These are phyloP conservation scores for Tachystola acroxantha DNA, from an alignment of 2,888 invertebrate species.

Conservation along the genomic window DNA sequence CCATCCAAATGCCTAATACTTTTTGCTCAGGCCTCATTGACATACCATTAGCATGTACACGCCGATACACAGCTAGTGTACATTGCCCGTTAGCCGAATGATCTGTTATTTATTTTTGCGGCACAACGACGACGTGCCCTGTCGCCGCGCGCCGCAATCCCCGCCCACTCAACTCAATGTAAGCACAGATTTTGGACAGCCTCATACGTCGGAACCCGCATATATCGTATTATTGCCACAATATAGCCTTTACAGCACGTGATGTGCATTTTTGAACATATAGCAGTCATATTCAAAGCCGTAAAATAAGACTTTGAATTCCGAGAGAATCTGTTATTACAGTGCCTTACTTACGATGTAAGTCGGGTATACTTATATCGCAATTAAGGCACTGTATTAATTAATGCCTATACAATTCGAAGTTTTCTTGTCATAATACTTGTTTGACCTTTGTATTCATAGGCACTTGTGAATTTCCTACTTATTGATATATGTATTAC, in stretches of 20 bases:
- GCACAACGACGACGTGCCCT: conserved; percentile 9
- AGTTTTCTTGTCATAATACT: too few species aligned
- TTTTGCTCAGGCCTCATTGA: background rate
- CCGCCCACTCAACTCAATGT: background rate
- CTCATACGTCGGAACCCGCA: background rate
- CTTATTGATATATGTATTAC: too few species aligned
- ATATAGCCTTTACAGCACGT: conserved; percentile 1
- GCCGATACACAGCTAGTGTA: background rate
- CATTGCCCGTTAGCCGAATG: conserved; percentile 4
- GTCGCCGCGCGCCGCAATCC: background rate
- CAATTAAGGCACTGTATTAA: too few species aligned
- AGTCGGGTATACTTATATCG: too few species aligned
- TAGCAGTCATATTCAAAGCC: background rate
- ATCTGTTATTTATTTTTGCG: conserved; percentile 14
- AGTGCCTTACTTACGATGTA: too few species aligned
- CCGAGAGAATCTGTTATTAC: too few species aligned
- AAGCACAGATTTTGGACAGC: conserved; percentile 7
- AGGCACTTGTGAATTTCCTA: too few species aligned
- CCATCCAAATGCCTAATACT: background rate
- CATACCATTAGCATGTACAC: background rate
- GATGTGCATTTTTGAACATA: background rate
- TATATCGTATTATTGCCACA: background rate
- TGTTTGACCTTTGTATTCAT: too few species aligned
- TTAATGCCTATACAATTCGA: too few species aligned
- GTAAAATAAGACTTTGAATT: background rate